phyloP scores from a whole-genome alignment of 2,888 invertebrate species.

The Coenonympha arcania region DNA sequence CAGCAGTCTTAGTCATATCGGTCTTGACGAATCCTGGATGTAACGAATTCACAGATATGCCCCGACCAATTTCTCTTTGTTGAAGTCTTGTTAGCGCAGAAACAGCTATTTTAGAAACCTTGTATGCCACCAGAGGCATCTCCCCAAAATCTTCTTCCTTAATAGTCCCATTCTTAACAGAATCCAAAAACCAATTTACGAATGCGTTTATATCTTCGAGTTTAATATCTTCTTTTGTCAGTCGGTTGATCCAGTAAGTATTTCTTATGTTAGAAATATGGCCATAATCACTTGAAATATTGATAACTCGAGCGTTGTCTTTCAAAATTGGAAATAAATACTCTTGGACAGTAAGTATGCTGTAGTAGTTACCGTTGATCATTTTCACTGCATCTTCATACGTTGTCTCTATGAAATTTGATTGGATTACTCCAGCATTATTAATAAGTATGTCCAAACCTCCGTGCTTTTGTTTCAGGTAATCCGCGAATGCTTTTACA shows the following conservation, averaged over 20 bases:
- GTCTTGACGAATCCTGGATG: conserved; percentile 36
- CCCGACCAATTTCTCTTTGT: conserved; percentile 27
- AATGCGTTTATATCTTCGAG: conserved; percentile 32
- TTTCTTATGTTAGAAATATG: conserved; percentile 34
- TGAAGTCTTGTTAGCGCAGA: conserved; percentile 32
- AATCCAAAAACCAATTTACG: conserved; percentile 33
- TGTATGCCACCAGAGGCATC: conserved; percentile 28
- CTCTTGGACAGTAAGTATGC: conserved; percentile 33
- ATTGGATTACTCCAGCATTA: conserved; percentile 34
- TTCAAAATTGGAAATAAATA: conserved; percentile 32
- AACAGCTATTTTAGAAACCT: conserved; percentile 33
- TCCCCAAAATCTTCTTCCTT: conserved; percentile 32
- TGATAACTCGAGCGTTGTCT: conserved; percentile 34
- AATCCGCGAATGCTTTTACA: conserved; percentile 32
- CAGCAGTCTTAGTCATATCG: conserved; percentile 29
- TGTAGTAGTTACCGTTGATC: conserved; percentile 34
- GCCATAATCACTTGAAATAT: conserved; percentile 34
- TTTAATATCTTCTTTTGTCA: conserved; percentile 28
- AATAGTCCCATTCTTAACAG: conserved; percentile 29
- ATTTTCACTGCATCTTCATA: conserved; percentile 36
- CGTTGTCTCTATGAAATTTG: conserved; percentile 26
- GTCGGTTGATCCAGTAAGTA: conserved; percentile 30
- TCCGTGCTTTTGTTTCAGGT: conserved; percentile 33
- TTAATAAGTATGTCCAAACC: conserved; percentile 39
- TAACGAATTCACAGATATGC: conserved; percentile 32